Percentiles rank a stretch among this genome's conserved stretches.
Conservation (phyloP, 2,113 vertebrate species). For the Bettongia penicillata region DNA sequence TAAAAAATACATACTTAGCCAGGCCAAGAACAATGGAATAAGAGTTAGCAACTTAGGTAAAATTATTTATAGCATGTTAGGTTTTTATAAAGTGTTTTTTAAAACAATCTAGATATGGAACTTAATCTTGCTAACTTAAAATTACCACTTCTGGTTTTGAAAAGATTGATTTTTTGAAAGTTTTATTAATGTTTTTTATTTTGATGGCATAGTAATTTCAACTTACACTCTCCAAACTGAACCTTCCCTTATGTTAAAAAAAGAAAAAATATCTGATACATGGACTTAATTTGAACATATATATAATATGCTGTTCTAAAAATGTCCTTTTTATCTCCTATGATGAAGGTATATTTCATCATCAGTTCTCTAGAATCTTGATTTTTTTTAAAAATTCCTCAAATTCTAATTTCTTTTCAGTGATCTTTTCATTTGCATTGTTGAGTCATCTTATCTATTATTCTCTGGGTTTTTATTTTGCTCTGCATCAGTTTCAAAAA, state of each 20-base stretch:
- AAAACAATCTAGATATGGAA: constrained; percentile 35
- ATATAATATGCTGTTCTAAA: background rate
- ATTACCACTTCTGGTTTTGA: constrained; percentile 52
- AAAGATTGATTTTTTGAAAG: constrained; percentile 59
- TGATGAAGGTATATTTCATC: background rate
- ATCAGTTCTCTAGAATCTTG: background rate
- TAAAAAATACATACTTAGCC: constrained; percentile 40
- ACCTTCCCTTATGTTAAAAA: background rate
- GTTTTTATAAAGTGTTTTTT: constrained; percentile 28
- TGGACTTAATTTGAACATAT: background rate
- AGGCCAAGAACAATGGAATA: constrained; percentile 41
- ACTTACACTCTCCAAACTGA: background rate
- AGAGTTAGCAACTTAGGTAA: constrained; percentile 37
- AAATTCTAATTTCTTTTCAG: background rate
- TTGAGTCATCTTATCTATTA: background rate
- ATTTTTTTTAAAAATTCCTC: background rate
- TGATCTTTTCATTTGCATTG: background rate
- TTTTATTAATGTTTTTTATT: constrained; percentile 7
- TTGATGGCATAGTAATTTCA: background rate
- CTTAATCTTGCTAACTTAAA: constrained; percentile 45
- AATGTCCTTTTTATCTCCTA: background rate
- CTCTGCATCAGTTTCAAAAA: background rate
- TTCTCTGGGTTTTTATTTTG: background rate
- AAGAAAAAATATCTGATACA: background rate
- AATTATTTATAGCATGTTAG: constrained; percentile 8